phyloP scores from a whole-genome alignment of 2,113 vertebrate genomes.

The Himantopus leucocephalus region DNA sequence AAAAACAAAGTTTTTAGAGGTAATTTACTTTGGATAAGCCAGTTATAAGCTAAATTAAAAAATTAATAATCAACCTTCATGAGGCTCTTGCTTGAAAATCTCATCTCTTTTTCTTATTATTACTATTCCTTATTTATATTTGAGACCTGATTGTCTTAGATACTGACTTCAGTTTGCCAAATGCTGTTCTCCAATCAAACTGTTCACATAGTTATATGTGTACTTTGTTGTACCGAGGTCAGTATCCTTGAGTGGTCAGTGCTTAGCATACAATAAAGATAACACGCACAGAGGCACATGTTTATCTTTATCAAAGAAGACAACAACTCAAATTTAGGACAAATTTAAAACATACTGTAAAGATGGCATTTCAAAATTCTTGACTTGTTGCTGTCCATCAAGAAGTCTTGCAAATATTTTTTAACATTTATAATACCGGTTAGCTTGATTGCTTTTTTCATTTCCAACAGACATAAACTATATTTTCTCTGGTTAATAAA shows the following conservation, averaged over 20 bases:
- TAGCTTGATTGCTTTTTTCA: background rate
- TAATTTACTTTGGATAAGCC: background rate
- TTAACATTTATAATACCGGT: background rate
- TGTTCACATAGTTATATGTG: background rate
- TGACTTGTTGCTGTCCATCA: background rate
- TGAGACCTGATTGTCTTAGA: background rate
- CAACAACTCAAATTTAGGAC: background rate
- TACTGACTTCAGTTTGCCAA: background rate
- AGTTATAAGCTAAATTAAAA: background rate
- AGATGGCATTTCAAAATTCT: background rate
- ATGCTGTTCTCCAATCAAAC: background rate
- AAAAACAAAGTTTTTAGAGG: background rate
- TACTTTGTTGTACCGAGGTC: background rate
- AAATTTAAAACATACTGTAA: background rate
- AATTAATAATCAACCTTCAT: background rate
- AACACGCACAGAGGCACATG: rapidly evolving
- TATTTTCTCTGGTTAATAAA: background rate
- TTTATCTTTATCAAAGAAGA: background rate
- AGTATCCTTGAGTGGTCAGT: background rate
- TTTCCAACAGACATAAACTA: background rate
- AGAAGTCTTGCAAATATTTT: background rate
- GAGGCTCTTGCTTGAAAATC: background rate
- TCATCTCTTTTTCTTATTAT: background rate
- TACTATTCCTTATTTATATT: background rate
- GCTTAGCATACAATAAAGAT: background rate